Evolutionary conservation across 2,113 vertebrate species (phyloP), one percentile per base, ranked within the genome.

Genomic region (Nyctibius bracteatus): DNA sequence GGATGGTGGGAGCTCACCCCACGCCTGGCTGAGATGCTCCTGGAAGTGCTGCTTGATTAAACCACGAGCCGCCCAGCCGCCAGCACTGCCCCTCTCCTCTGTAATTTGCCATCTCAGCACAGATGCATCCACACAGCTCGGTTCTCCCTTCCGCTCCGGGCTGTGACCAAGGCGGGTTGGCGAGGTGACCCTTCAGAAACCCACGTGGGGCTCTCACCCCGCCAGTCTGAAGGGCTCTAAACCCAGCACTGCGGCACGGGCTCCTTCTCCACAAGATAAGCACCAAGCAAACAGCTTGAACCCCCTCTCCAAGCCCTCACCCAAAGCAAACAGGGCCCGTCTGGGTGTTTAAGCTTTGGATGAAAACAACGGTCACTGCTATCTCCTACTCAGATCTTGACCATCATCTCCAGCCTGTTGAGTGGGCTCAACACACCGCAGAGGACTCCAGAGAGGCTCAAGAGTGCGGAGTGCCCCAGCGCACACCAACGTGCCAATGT

Each of bases 171-270:
- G 24, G 39, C 2, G 1, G 24, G 15, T 6, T 8, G 3, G 41
- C 4, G 4, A 55, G 30, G 55, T 7, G 20, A 24, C 19, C 18
- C 18, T 33, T 8, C 46, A 33, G 65, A 22, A 49, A 23, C 10
- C 25, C 19, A 5, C 12, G 19, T 8, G 49, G 51, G 51, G 88
- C 58, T 81, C 65, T 68, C n/a, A 3, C 1, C 20, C 21, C 0
- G 0, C 0, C 1, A 0, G 22, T 22, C 2, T 8, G 51, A 21
- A 41, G 47, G 44, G 37, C 59, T 55, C 49, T n/a, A 8, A 46
- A n/a, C 24, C 22, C 79, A 33, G 81, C 55, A 23, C 43, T 5
- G 7, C 59, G 59, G 1, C 0, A 10, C 0, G 1, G 4, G 37
- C 28, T 67, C n/a, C 74, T 10, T 30, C 19, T n/a, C 74, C 10